Evolutionary conservation across 2,888 invertebrate species (phyloP).

Genomic region (Diogma glabrata): DNA sequence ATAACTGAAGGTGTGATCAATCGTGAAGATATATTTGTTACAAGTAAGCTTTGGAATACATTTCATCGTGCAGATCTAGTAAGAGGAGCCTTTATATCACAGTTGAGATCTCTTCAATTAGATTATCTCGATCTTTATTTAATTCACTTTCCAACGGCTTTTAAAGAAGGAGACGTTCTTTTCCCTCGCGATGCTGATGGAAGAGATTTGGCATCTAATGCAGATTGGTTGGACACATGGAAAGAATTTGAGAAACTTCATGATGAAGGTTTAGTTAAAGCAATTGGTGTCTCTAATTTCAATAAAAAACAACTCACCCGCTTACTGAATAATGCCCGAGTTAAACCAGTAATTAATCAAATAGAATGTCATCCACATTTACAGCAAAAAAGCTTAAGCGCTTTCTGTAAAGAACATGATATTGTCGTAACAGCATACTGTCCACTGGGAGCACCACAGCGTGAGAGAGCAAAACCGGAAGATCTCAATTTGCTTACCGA

Average conservation of each 20-base stretch:
- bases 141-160: slow-evolving; percentile 74
- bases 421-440: slow-evolving; percentile 61
- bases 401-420: slow-evolving; percentile 50
- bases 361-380: slow-evolving; percentile 48
- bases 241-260: slow-evolving; percentile 66
- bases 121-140: slow-evolving; percentile 70
- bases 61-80: slow-evolving; percentile 52
- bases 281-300: slow-evolving; percentile 82
- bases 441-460: slow-evolving; percentile 53
- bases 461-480: slow-evolving; percentile 39
- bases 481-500: slow-evolving; percentile 53
- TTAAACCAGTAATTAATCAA: slow-evolving; percentile 56
- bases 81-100: no score
- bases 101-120: no score
- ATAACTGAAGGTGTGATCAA: slow-evolving; percentile 36
- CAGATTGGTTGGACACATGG: slow-evolving; percentile 68
- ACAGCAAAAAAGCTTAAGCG: slow-evolving; percentile 53
- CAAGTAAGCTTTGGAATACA: slow-evolving; percentile 28
- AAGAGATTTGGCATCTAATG: no score
- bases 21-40: slow-evolving; percentile 35
- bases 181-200: slow-evolving; percentile 18
- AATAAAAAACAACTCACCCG: slow-evolving; percentile 64
- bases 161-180: slow-evolving; percentile 26
- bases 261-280: slow-evolving; percentile 54
- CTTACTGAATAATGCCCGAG: slow-evolving; percentile 47